Percentiles rank a stretch among this genome's conserved stretches.
These are phyloP conservation scores for Boleophthalmus pectinirostris DNA, from an alignment of 2,113 vertebrate genomes.

Conservation along the genomic window DNA sequence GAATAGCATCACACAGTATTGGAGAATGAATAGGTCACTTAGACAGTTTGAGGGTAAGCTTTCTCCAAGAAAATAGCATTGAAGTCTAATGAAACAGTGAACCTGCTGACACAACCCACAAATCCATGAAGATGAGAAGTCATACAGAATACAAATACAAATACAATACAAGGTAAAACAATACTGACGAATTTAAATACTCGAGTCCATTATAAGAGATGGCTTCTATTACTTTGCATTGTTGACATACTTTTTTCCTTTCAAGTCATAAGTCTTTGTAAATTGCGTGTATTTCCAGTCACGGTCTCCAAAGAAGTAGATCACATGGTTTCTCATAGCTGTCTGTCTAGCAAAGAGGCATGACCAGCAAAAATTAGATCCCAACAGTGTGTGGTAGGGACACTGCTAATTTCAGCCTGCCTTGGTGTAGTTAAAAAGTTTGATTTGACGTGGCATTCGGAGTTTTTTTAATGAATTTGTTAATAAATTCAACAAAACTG, in stretches of 20 bases:
- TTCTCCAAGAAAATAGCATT: slow-evolving; percentile 18
- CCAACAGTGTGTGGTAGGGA: neutral
- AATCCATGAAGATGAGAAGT: slow-evolving; percentile 4
- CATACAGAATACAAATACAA: slow-evolving; percentile 8
- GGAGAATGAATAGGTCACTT: neutral
- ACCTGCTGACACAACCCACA: slow-evolving; percentile 52
- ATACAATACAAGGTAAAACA: slow-evolving; percentile 24
- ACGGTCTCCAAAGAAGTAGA: slow-evolving; percentile 48
- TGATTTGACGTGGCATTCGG: neutral
- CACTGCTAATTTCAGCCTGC: slow-evolving; percentile 14
- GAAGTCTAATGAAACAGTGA: slow-evolving; percentile 37
- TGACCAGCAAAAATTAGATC: slow-evolving; percentile 39
- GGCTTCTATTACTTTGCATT: slow-evolving; percentile 19
- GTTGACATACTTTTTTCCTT: slow-evolving; percentile 49
- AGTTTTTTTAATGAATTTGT: neutral
- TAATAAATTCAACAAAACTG: slow-evolving; percentile 86
- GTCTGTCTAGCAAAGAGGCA: slow-evolving; percentile 44
- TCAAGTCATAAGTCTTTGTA: slow-evolving; percentile 38
- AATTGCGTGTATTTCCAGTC: slow-evolving; percentile 54
- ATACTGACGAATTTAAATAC: slow-evolving; percentile 14
- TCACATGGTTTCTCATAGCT: slow-evolving; percentile 60
- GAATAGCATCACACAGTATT: slow-evolving; percentile 10
- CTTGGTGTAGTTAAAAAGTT: neutral
- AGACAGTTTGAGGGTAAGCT: neutral
- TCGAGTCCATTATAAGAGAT: slow-evolving; percentile 6